phyloP scores from a whole-genome alignment of 2,113 vertebrate genomes.

The Sisor rabdophorus region DNA sequence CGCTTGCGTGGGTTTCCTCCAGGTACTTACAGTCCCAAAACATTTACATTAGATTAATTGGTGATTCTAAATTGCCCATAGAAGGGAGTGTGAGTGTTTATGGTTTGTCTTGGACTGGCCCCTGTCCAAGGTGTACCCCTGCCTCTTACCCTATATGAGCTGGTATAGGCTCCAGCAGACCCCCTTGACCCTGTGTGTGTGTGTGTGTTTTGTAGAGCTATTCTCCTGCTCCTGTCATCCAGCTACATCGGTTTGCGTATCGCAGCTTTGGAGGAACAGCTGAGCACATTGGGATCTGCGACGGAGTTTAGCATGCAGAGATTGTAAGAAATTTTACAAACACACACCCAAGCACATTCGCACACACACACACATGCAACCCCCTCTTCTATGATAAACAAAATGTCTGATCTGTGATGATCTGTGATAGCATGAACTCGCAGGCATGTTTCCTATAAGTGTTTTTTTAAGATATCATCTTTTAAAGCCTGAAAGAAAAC shows the following conservation, averaged over 20 bases:
- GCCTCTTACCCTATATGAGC: too few relatives aligned
- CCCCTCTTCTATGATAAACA: neutral
- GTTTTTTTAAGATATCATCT: neutral
- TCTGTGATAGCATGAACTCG: neutral
- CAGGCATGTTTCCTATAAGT: neutral
- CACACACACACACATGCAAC: neutral
- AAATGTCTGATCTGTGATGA: neutral
- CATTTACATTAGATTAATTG: too few relatives aligned
- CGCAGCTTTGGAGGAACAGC: slow-evolving; percentile 73
- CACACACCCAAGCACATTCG: neutral
- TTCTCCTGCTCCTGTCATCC: slow-evolving; percentile 71
- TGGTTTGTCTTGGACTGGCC: neutral
- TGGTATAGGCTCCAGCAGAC: too few relatives aligned
- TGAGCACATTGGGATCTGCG: slow-evolving; percentile 59
- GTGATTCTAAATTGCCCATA: too few relatives aligned
- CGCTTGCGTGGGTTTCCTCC: too few relatives aligned
- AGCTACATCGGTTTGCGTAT: slow-evolving; percentile 77
- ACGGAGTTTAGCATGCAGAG: slow-evolving; percentile 46
- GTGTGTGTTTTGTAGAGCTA: slow-evolving; percentile 56
- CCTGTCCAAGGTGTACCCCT: too few relatives aligned
- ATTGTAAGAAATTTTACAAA: slow-evolving; percentile 56
- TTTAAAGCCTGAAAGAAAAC: neutral
- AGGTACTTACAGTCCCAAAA: too few relatives aligned
- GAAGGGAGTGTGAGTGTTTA: too few relatives aligned
- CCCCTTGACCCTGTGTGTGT: slow-evolving; percentile 29